Evolutionary conservation across 1,140 invertebrate genomes (phyloP).

Genomic region (Drusus annulatus): DNA sequence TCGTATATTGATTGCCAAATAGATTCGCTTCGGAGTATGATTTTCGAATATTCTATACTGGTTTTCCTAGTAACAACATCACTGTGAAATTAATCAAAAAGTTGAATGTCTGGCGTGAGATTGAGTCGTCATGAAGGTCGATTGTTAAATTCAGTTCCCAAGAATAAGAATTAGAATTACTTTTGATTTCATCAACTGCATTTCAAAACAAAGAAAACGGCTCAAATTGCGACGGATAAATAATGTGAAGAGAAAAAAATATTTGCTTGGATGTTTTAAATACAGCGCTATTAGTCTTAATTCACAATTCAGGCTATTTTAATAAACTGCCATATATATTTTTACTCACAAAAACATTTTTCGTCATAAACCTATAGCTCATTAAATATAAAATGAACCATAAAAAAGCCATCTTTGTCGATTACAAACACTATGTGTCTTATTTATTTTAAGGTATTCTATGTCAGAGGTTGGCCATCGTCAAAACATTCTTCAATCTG

Average conservation of each 20-base stretch:
- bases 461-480: too few relatives aligned
- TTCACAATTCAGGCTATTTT: too few relatives aligned
- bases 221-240: conserved; percentile 29
- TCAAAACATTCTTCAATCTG: too few relatives aligned
- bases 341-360: too few relatives aligned
- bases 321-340: too few relatives aligned
- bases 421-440: too few relatives aligned
- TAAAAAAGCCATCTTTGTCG: too few relatives aligned
- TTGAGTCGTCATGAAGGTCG: conserved; percentile 40
- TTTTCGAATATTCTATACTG: neutral
- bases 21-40: neutral
- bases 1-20: neutral
- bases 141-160: conserved; percentile 31
- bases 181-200: conserved; percentile 47
- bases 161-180: conserved; percentile 30
- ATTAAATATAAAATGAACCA: too few relatives aligned
- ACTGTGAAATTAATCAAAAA: conserved; percentile 24
- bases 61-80: conserved; percentile 5
- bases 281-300: too few relatives aligned
- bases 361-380: too few relatives aligned
- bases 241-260: neutral
- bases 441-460: too few relatives aligned
- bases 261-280: too few relatives aligned
- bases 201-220: conserved; percentile 44
- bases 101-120: conserved; percentile 35